phyloP scores from a whole-genome alignment of 2,113 vertebrate genomes.

The Aix galericulata region DNA sequence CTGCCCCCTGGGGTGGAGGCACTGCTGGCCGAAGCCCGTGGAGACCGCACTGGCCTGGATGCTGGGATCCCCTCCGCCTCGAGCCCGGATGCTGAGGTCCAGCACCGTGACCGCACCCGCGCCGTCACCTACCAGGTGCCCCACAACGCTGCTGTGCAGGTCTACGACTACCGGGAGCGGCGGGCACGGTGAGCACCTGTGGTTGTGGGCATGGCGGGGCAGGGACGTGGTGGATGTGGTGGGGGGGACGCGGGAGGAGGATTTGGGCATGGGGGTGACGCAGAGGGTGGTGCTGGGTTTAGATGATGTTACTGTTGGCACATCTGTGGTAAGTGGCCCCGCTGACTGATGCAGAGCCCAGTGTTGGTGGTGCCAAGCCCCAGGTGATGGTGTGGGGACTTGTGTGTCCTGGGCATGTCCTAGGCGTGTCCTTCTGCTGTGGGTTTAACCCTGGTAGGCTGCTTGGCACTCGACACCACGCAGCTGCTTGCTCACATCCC shows the following conservation, averaged over 20 bases:
- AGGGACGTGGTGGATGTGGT: background rate
- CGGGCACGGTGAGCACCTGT: slow-evolving; percentile 77
- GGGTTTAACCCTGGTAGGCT: too few species aligned
- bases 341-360: too few species aligned
- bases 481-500: too few species aligned
- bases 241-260: too few species aligned
- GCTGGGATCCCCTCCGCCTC: slow-evolving; percentile 24
- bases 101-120: slow-evolving; percentile 75
- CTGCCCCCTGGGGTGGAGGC: slow-evolving; percentile 84
- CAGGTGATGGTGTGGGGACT: background rate
- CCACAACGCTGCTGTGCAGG: slow-evolving; percentile 88
- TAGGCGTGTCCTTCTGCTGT: too few species aligned
- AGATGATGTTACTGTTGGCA: background rate
- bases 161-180: slow-evolving; percentile 92
- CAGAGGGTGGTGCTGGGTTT: slow-evolving; percentile 71
- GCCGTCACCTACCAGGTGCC: slow-evolving; percentile 87
- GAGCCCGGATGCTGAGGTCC: slow-evolving; percentile 59
- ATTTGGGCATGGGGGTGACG: background rate
- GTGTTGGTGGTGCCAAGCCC: background rate
- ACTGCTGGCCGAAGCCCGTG: slow-evolving; percentile 68
- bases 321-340: background rate
- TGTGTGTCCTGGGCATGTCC: background rate
- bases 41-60: slow-evolving; percentile 75
- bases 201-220: too few species aligned
- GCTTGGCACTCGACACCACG: too few species aligned